Evolutionary conservation across 2,113 vertebrate species (phyloP), one percentile per base, ranked within the genome.

Genomic region (Galbula dea): DNA sequence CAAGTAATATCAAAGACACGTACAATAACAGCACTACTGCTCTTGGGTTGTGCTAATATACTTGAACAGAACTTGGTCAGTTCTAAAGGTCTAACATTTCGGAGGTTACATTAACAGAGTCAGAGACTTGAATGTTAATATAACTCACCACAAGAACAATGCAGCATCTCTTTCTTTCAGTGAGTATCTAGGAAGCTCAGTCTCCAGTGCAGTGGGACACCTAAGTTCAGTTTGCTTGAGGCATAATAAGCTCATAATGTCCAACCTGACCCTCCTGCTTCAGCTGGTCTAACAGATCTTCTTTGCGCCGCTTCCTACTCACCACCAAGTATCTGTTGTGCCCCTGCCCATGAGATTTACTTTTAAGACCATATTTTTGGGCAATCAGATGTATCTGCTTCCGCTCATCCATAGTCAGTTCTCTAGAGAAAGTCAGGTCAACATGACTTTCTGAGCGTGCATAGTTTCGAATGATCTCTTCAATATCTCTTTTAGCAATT

Each of bases 261-360:
- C 99, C 99, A 75, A 99, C 99, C 67, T 99, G 99, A 41, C 99
- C 99, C 88, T 99, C 99, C 90, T 99, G 98, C 96, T 99, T 97
- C 91, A 99, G 98, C 93, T 99, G 99, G 94, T 98, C 98, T 48
- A 99, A 97, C 18, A 99, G 97, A 96, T 99, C 99, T 46, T 99
- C 98, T 96, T 98, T 99, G 91, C 98, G 98, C 67, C 99, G 98
- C 97, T 98, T 99, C 76, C 99, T 98, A 65, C 99, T 99, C 48
- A 99, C 99, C 62, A 99, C 97, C 36, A 99, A 97, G 92, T 99
- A 99, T 17, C 99, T 98, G 54, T 98, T 98, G 34, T 97, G 96
- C 43, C 99, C 99, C 78, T 99, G 98, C 72, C 99, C 99, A 0
- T 99, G 99, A 4, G 99, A 99, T 93, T 99, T 99, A 97, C 99